These are phyloP conservation scores for Rhimphoctona megacephalus DNA, from an alignment of 2,888 invertebrate species.

Conservation along the genomic window DNA sequence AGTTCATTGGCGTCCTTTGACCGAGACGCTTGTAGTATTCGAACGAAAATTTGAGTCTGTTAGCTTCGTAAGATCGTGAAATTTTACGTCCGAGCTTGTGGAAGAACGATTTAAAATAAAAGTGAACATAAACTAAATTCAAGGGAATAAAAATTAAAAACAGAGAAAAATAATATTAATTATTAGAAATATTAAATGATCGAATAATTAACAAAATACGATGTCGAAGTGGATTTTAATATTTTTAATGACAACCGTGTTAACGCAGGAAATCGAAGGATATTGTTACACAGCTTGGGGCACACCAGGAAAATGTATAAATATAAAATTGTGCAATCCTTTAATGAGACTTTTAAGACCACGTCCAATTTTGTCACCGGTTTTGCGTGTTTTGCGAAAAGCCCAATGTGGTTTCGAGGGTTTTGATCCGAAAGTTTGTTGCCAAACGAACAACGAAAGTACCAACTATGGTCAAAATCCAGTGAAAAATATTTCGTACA, in stretches of 20 bases:
- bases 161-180: neutral
- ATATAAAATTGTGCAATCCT: constrained; percentile 61
- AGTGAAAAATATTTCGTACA: neutral
- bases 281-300: constrained; percentile 62
- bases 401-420: constrained; percentile 85
- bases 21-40: neutral
- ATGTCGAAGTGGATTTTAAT: constrained; percentile 24
- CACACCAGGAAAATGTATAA: constrained; percentile 57
- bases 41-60: neutral
- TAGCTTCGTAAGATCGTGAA: neutral
- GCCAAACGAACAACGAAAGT: constrained; percentile 74
- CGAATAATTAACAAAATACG: neutral
- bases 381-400: constrained; percentile 54
- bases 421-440: constrained; percentile 87
- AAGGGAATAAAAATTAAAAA: no score
- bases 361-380: constrained; percentile 44
- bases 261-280: neutral
- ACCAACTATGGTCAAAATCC: neutral
- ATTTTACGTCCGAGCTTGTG: neutral
- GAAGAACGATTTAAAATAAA: neutral
- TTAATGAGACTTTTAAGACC: constrained; percentile 48
- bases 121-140: neutral
- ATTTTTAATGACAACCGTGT: neutral
- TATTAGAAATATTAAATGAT: neutral
- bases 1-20: constrained; percentile 1